A percentile compares a stretch with the other conserved stretches of the same genome.
These are phyloP conservation scores for Argyra leucocephala DNA, from an alignment of 2,888 invertebrate genomes.

Conservation along the genomic window DNA sequence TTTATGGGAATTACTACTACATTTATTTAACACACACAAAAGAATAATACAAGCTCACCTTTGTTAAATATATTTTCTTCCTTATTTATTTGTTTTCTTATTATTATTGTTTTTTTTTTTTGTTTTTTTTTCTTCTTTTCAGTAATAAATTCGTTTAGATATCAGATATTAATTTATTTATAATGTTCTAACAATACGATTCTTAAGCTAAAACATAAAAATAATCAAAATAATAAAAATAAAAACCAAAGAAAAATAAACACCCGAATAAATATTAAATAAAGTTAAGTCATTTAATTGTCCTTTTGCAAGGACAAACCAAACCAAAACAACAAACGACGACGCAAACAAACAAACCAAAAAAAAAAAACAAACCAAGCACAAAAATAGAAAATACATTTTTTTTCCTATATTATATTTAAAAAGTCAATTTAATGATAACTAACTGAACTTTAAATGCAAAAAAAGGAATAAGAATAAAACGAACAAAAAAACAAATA, in stretches of 20 bases:
- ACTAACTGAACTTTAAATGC: too few species aligned
- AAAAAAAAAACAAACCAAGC: too few species aligned
- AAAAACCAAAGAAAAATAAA: not conserved
- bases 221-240: not conserved
- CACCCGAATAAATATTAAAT: not conserved
- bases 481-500: too few species aligned
- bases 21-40: not conserved
- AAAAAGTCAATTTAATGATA: too few species aligned
- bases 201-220: not conserved
- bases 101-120: not conserved
- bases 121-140: not conserved
- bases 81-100: not conserved
- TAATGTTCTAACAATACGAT: conserved; percentile 1
- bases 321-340: too few species aligned
- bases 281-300: not conserved
- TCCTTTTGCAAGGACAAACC: conserved; percentile 1
- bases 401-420: too few species aligned
- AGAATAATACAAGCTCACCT: not conserved
- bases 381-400: too few species aligned
- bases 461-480: too few species aligned
- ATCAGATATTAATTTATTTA: conserved; percentile 6
- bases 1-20: conserved; percentile 4
- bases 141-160: not conserved
- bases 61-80: not conserved
- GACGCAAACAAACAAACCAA: not conserved